Conservation (phyloP, 2,888 invertebrate genomes). For the Omphaloscelis lunosa region DNA sequence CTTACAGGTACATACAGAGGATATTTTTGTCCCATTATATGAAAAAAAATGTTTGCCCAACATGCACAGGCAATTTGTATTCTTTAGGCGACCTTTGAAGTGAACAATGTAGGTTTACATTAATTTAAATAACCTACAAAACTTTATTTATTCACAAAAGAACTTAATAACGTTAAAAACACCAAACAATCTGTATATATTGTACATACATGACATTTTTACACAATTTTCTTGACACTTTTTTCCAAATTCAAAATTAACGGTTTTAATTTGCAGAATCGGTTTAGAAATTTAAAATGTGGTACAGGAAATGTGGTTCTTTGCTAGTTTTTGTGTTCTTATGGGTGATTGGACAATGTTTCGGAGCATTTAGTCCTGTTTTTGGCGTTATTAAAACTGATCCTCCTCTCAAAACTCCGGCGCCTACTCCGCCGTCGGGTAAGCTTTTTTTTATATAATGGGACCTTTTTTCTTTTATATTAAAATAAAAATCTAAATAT, state of each 20-base stretch:
- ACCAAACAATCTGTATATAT: constrained; percentile 58
- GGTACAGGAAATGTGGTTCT: constrained; percentile 29
- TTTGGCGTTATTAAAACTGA: constrained; percentile 76
- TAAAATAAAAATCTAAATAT: constrained; percentile 28
- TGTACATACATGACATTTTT: constrained; percentile 52
- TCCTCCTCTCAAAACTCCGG: constrained; percentile 67
- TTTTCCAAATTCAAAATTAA: constrained; percentile 50
- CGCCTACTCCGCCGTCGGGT: constrained; percentile 75
- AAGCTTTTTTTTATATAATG: constrained; percentile 72
- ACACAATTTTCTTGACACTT: constrained; percentile 25
- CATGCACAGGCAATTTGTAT: constrained; percentile 46
- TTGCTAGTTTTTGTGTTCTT: constrained; percentile 52
- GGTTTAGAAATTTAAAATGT: constrained; percentile 48
- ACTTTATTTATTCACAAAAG: constrained; percentile 13
- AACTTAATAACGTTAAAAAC: constrained; percentile 61
- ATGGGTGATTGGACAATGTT: constrained; percentile 66
- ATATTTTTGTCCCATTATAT: constrained; percentile 71
- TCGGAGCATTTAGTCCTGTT: constrained; percentile 74
- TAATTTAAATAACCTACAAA: constrained; percentile 34
- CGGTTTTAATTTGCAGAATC: constrained; percentile 40
- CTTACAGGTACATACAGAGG: constrained; percentile 65
- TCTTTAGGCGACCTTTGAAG: constrained; percentile 37
- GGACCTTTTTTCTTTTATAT: constrained; percentile 52
- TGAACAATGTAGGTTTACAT: constrained; percentile 28
- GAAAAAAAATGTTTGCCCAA: constrained; percentile 69